Evolutionary conservation across 2,113 vertebrate species (phyloP).

Genomic region (Ardeotis arabs): DNA sequence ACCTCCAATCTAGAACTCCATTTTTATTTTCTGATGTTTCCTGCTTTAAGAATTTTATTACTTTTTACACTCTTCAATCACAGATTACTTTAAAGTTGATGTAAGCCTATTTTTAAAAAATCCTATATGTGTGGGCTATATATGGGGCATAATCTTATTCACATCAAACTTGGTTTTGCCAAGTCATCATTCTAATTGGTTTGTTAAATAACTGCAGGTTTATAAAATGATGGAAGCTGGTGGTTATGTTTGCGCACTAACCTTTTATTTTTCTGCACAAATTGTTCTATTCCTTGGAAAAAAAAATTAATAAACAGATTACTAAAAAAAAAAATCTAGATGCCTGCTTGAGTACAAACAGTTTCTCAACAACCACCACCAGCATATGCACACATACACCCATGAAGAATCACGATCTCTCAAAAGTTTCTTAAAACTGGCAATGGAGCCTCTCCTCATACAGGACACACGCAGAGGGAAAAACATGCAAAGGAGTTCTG

Average conservation of each 20-base stretch:
- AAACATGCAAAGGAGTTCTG: neutral
- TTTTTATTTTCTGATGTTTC: neutral
- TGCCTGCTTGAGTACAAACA: constrained; percentile 30
- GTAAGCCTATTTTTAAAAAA: neutral
- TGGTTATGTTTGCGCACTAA: neutral
- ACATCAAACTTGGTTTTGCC: neutral
- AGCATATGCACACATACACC: neutral
- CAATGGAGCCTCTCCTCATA: neutral
- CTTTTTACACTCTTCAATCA: neutral
- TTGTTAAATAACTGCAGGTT: neutral
- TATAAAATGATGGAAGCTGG: neutral
- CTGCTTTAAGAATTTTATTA: neutral
- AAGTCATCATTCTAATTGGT: neutral
- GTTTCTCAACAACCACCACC: neutral
- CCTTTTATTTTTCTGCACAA: constrained; percentile 36
- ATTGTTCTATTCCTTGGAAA: constrained; percentile 29
- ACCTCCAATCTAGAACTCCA: neutral
- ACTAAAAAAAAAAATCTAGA: neutral
- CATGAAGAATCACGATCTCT: neutral
- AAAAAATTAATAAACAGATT: constrained; percentile 25
- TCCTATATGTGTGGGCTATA: neutral
- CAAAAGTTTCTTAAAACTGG: neutral
- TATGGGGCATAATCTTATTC: neutral
- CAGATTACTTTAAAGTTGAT: neutral
- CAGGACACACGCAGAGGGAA: neutral